A percentile compares a stretch with the other conserved stretches of the same genome.
phyloP scores from a whole-genome alignment of 2,113 vertebrate species.

The Ophthalmolycus amberensis region DNA sequence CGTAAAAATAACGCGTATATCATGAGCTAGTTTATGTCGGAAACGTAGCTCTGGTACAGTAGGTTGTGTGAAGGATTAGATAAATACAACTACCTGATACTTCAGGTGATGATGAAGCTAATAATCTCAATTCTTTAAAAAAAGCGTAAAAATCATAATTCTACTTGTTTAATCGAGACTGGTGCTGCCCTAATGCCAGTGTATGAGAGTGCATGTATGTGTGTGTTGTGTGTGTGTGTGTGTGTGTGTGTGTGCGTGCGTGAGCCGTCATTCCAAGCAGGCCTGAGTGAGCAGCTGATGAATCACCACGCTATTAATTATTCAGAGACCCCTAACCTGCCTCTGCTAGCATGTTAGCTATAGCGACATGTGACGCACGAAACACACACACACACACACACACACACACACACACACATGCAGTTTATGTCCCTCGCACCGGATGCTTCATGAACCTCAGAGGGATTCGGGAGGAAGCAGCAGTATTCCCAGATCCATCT shows the following conservation, averaged over 20 bases:
- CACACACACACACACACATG: neutral
- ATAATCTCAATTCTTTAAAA: slow-evolving; percentile 1
- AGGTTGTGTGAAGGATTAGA: neutral
- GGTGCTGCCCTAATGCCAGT: neutral
- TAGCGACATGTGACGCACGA: slow-evolving; percentile 17
- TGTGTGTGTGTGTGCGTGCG: neutral
- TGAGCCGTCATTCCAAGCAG: slow-evolving; percentile 14
- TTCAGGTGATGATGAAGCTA: neutral
- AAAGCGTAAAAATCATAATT: neutral
- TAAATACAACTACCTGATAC: neutral
- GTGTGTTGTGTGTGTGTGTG: neutral
- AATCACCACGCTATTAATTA: slow-evolving; percentile 73
- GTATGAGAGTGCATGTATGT: neutral
- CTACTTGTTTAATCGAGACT: slow-evolving; percentile 10
- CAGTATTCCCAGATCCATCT: slow-evolving; percentile 52
- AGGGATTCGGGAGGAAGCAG: slow-evolving; percentile 64
- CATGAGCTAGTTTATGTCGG: neutral
- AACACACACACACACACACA: slow-evolving; percentile 23
- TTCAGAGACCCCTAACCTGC: slow-evolving; percentile 65
- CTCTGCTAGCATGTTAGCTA: slow-evolving; percentile 46
- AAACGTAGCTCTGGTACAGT: neutral
- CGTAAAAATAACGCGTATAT: neutral
- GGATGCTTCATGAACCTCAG: slow-evolving; percentile 60
- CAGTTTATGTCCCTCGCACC: slow-evolving; percentile 6
- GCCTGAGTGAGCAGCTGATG: slow-evolving; percentile 67